Percentiles rank a stretch among this genome's conserved stretches.
Evolutionary conservation across 2,888 invertebrate genomes (phyloP).

Genomic region (Linnaemya vulpina): DNA sequence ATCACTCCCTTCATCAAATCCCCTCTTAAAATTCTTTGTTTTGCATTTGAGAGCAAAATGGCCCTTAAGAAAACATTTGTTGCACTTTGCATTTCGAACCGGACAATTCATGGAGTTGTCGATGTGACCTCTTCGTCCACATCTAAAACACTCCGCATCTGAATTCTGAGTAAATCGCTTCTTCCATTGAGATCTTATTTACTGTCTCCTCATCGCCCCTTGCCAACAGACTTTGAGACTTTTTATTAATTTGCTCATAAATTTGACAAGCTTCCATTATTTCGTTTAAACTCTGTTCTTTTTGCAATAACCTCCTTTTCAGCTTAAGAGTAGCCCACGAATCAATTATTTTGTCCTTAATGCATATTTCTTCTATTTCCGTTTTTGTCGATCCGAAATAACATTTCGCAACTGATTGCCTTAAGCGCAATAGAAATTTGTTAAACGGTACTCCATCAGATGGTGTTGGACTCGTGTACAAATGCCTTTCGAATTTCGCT

Average conservation of each 20-base stretch:
- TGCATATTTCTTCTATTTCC: slow-evolving; percentile 18
- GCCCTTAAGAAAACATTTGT: slow-evolving; percentile 49
- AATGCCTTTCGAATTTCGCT: slow-evolving; percentile 77
- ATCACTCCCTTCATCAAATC: no score
- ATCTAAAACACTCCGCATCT: no score
- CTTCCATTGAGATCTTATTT: slow-evolving; percentile 47
- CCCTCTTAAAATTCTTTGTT: no score
- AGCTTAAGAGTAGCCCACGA: slow-evolving; percentile 67
- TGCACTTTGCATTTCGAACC: no score
- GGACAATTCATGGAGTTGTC: no score
- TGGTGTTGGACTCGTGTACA: slow-evolving; percentile 71
- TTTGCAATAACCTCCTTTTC: slow-evolving; percentile 60
- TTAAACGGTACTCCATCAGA: slow-evolving; percentile 13
- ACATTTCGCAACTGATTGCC: slow-evolving; percentile 44
- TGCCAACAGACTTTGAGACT: slow-evolving; percentile 44
- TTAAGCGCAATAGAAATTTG: no score
- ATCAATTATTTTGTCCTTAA: no score
- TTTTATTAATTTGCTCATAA: slow-evolving; percentile 57
- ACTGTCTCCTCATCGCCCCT: slow-evolving; percentile 7
- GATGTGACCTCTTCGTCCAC: no score
- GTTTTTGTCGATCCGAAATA: slow-evolving; percentile 12
- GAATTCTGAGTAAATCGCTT: slow-evolving; percentile 2
- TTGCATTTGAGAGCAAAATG: slow-evolving; percentile 46
- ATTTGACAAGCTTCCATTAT: no score
- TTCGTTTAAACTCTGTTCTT: slow-evolving; percentile 46